These are phyloP conservation scores for Paragorgia papillata DNA, from an alignment of 92 coral and sea anemone genomes.

Conservation along the genomic window DNA sequence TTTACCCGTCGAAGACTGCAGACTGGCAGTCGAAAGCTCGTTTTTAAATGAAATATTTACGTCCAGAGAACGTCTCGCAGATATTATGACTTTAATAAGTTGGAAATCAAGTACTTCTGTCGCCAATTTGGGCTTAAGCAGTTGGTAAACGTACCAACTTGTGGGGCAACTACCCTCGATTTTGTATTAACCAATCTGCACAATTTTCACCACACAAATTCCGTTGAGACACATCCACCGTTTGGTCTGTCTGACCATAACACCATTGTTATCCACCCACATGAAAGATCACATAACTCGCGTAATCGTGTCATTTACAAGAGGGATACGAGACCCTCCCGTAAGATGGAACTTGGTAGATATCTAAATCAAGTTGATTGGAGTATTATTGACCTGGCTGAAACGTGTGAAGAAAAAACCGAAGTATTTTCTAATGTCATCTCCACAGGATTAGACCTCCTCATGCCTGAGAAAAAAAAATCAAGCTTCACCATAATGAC, in stretches of 20 bases:
- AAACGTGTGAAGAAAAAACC: conserved; percentile 11
- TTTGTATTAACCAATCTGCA: conserved; percentile 32
- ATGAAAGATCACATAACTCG: not conserved
- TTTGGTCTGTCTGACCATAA: conserved; percentile 42
- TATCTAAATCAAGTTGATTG: conserved; percentile 27
- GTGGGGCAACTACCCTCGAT: conserved; percentile 18
- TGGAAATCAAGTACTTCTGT: conserved; percentile 15
- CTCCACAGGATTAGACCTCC: too few species aligned
- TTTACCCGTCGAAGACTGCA: too few species aligned
- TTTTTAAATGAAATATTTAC: too few species aligned
- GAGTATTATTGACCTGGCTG: conserved; percentile 13
- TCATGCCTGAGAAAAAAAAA: too few species aligned
- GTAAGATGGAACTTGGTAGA: conserved; percentile 16
- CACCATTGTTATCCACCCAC: conserved; percentile 25
- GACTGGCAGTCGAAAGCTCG: too few species aligned
- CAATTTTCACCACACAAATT: not conserved
- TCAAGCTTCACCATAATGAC: too few species aligned
- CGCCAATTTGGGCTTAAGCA: conserved; percentile 32
- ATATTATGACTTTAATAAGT: conserved; percentile 29
- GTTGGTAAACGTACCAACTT: conserved; percentile 27
- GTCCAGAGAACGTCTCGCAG: too few species aligned
- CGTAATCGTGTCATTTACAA: not conserved
- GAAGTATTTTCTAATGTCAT: conserved; percentile 20
- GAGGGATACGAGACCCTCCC: not conserved
- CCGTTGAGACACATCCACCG: conserved; percentile 24